Evolutionary conservation across 2,888 invertebrate species (phyloP).

Genomic region (Nephrotoma flavescens): DNA sequence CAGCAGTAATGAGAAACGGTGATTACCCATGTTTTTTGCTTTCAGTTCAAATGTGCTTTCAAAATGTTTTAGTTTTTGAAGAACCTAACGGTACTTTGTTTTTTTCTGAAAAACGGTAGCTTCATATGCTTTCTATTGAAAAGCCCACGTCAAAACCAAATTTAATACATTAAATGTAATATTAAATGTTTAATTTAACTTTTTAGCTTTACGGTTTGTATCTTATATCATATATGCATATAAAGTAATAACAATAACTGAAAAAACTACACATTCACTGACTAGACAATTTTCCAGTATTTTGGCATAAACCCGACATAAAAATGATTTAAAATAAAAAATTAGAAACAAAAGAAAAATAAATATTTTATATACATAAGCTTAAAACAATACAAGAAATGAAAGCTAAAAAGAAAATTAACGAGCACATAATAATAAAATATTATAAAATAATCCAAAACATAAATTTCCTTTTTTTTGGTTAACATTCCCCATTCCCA

Average conservation of each 20-base stretch:
- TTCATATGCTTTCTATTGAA: no score
- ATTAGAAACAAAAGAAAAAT: not conserved
- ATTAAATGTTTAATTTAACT: not conserved
- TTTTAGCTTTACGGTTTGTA: not conserved
- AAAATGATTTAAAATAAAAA: not conserved
- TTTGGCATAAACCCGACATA: not conserved
- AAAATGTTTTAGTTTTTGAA: no score
- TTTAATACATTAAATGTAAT: no score
- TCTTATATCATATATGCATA: not conserved
- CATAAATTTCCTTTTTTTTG: not conserved
- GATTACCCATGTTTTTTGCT: no score
- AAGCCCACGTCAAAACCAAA: no score
- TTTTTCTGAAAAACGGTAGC: no score
- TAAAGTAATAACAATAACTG: not conserved
- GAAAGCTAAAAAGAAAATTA: not conserved
- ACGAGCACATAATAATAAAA: not conserved
- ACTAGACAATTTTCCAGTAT: not conserved
- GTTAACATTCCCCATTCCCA: not conserved
- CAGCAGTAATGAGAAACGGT: no score
- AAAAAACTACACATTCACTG: not conserved
- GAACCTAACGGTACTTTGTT: no score
- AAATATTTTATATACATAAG: no score
- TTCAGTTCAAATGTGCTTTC: no score
- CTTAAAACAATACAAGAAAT: not conserved
- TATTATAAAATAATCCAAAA: not conserved